Evolutionary conservation across 2,797 vertebrate genomes (phyloP).

Genomic region (Gephyroberyx darwinii): DNA sequence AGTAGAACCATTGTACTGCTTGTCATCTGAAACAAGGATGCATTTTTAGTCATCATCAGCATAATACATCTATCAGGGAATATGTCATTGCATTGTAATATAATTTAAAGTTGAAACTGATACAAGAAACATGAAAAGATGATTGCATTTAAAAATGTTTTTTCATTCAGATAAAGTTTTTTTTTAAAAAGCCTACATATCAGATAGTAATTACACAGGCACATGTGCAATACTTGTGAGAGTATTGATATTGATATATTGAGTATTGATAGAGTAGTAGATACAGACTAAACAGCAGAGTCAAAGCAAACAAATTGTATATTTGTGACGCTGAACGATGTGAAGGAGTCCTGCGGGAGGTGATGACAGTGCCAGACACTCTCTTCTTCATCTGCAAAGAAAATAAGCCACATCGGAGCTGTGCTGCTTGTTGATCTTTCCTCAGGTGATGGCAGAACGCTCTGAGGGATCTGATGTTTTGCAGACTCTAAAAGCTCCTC

Average conservation of each 20-base stretch:
- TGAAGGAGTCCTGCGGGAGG: conserved; percentile 24
- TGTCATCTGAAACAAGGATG: no score
- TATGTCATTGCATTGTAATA: no score
- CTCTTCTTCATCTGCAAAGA: conserved; percentile 53
- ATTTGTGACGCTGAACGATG: conserved; percentile 34
- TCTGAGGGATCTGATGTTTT: conserved; percentile 42
- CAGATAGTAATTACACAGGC: not conserved
- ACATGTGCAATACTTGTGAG: not conserved
- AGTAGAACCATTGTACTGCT: no score
- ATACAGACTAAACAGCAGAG: conserved; percentile 9
- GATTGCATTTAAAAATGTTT: not conserved
- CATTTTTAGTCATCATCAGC: no score
- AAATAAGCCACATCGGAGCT: conserved; percentile 50
- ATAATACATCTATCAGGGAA: no score
- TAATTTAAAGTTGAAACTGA: not conserved
- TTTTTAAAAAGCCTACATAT: not conserved
- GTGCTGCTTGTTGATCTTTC: conserved; percentile 55
- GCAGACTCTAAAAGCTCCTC: conserved; percentile 37
- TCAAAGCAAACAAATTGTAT: conserved; percentile 33
- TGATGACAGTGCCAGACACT: conserved; percentile 44
- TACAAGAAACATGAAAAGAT: not conserved
- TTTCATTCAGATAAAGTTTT: no score
- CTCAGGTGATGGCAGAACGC: conserved; percentile 57
- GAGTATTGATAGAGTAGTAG: not conserved
- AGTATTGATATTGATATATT: not conserved